Evolutionary conservation across 2,113 vertebrate species (phyloP).

Genomic region (Thalassarche chlororhynchos): DNA sequence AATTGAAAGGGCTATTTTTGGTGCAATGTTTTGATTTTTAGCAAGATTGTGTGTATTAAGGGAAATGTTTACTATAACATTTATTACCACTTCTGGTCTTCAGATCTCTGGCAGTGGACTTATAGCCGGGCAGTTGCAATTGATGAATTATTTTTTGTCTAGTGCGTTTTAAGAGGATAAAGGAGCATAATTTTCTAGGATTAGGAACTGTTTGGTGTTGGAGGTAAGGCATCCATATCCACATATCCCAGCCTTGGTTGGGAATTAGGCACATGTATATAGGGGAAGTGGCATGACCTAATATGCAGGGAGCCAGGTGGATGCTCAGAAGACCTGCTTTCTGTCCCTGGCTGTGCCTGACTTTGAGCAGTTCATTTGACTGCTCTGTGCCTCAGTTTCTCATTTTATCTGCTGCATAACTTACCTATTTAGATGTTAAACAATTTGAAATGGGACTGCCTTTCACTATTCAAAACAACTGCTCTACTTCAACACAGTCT

Average conservation of each 20-base stretch:
- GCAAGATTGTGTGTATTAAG: neutral
- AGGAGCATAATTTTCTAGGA: neutral
- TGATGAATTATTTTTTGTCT: neutral
- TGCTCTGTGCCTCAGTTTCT: neutral
- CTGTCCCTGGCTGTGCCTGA: neutral
- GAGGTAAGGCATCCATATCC: neutral
- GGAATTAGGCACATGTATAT: neutral
- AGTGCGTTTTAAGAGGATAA: neutral
- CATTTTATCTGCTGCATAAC: neutral
- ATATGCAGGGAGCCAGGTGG: neutral
- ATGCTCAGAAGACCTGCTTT: neutral
- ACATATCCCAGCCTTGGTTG: neutral
- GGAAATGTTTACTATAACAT: neutral
- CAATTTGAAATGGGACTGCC: neutral
- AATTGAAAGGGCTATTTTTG: neutral
- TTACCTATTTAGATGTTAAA: neutral
- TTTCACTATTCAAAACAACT: neutral
- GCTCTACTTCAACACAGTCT: neutral
- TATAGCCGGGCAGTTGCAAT: neutral
- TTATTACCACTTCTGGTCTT: neutral
- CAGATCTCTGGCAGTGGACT: neutral
- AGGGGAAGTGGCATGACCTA: neutral
- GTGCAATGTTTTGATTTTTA: neutral
- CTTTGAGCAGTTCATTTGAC: neutral
- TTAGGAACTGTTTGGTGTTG: neutral